These are phyloP conservation scores for Drusus annulatus DNA, from an alignment of 1,140 invertebrate genomes.

Conservation along the genomic window DNA sequence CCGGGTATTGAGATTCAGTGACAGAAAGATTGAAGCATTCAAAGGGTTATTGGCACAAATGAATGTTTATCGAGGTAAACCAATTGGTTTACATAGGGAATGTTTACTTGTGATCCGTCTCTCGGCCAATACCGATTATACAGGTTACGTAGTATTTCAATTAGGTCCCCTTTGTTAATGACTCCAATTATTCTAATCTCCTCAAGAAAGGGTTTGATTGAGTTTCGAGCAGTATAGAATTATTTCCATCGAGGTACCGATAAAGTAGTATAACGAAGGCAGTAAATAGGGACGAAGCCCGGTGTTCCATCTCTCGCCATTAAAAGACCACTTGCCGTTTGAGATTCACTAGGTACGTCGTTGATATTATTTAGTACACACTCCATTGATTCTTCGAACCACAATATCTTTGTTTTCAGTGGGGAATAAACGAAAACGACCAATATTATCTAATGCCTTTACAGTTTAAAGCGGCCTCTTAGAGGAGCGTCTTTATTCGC, in stretches of 20 bases:
- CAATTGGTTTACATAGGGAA: not conserved
- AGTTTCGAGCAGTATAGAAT: no score
- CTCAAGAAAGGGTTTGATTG: no score
- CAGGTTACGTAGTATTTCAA: not conserved
- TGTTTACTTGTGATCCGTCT: not conserved
- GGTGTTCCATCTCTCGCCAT: no score
- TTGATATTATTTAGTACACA: not conserved
- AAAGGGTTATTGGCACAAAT: not conserved
- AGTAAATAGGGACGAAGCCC: no score
- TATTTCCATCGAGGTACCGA: no score
- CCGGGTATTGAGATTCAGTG: not conserved
- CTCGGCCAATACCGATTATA: not conserved
- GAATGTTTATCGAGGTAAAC: conserved; percentile 8
- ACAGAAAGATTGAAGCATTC: not conserved
- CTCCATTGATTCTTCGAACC: not conserved
- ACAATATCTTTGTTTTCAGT: conserved; percentile 1
- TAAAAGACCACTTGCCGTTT: no score
- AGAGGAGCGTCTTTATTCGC: conserved; percentile 28
- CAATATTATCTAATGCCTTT: conserved; percentile 22
- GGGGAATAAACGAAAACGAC: conserved; percentile 24
- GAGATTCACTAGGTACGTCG: no score
- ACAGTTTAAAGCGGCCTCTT: conserved; percentile 27
- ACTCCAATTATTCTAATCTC: no score
- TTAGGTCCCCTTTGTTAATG: not conserved
- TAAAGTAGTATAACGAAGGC: no score